Conservation (phyloP, 2,888 invertebrate species). For the Amiota minor region DNA sequence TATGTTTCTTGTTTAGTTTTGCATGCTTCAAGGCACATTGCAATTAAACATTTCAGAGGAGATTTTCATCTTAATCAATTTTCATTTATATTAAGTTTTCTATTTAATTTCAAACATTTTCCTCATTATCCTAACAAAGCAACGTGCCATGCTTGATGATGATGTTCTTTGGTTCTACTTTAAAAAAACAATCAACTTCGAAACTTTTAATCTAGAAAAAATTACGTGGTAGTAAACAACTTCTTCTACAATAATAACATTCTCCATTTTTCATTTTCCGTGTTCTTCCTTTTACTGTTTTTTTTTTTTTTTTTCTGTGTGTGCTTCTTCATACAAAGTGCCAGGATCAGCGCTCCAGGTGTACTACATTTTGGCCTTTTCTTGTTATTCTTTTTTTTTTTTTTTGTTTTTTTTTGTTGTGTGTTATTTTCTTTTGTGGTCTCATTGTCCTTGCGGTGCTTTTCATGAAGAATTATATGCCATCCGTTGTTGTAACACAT, state of each 20-base stretch:
- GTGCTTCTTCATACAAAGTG: neutral
- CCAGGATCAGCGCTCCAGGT: constrained; percentile 17
- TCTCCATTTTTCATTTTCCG: constrained; percentile 1
- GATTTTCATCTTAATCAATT: neutral
- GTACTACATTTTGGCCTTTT: neutral
- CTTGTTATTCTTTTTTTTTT: neutral
- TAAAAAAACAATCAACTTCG: constrained; percentile 61
- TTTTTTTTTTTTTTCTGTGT: neutral
- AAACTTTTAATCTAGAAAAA: constrained; percentile 46
- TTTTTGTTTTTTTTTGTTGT: constrained; percentile 13
- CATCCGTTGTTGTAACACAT: neutral
- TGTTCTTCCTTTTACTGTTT: neutral
- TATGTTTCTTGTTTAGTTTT: constrained; percentile 4
- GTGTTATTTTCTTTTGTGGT: neutral
- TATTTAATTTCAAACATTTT: too few relatives aligned
- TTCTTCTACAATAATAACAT: constrained; percentile 17
- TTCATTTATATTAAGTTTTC: too few relatives aligned
- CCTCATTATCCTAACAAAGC: too few relatives aligned
- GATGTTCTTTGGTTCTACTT: constrained; percentile 45
- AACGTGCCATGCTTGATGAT: too few relatives aligned
- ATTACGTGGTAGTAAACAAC: constrained; percentile 36
- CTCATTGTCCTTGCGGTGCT: neutral
- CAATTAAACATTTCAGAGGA: neutral
- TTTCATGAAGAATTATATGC: neutral
- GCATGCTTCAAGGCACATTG: neutral